Percentiles rank a stretch among this genome's conserved stretches.
phyloP scores from a whole-genome alignment of 2,888 invertebrate species.

The Calephelis perditalis region DNA sequence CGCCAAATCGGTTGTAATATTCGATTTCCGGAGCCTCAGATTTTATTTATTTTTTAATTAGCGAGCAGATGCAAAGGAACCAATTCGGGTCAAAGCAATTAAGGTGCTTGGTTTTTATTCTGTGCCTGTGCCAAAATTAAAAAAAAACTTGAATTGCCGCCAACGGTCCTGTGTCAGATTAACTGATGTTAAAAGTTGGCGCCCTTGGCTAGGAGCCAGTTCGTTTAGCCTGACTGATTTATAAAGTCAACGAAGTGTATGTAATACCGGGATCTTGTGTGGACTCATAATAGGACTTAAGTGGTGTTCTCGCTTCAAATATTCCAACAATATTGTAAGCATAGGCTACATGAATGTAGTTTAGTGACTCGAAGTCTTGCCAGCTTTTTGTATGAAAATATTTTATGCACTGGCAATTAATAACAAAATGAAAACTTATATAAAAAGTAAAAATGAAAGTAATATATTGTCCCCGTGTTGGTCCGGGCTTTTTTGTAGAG shows the following conservation, averaged over 20 bases:
- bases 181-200: conserved; percentile 63
- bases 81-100: conserved; percentile 62
- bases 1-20: conserved; percentile 21
- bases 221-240: conserved; percentile 47
- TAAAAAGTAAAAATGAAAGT: no score
- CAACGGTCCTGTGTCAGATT: conserved; percentile 59
- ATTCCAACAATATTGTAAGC: conserved; percentile 3
- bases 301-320: background rate
- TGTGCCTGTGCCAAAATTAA: conserved; percentile 60
- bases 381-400: no score
- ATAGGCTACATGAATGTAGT: no score
- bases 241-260: conserved; percentile 33
- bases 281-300: conserved; percentile 10
- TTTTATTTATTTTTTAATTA: conserved; percentile 46
- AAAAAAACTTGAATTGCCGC: conserved; percentile 55
- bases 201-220: conserved; percentile 39
- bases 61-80: conserved; percentile 40
- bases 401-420: no score
- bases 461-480: no score
- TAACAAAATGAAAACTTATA: no score
- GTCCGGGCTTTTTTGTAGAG: no score
- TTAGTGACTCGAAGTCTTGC: no score
- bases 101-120: conserved; percentile 58
- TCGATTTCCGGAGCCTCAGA: conserved; percentile 22
- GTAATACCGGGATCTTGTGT: conserved; percentile 13